phyloP scores from a whole-genome alignment of 2,888 invertebrate species.

The Perithous albicinctus region DNA sequence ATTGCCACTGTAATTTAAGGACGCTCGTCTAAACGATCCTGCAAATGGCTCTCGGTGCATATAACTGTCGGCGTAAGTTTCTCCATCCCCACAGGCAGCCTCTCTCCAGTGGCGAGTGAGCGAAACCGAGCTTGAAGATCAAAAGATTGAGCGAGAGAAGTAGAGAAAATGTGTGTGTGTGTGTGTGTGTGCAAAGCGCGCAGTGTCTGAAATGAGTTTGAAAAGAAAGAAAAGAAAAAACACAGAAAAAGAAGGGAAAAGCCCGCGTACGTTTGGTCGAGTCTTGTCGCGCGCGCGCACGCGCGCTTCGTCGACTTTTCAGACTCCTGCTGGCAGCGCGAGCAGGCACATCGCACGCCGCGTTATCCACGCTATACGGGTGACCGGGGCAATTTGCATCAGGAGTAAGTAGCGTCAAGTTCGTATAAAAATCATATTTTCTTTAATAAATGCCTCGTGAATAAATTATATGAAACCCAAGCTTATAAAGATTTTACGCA shows the following conservation, averaged over 20 bases:
- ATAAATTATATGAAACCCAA: too few species aligned
- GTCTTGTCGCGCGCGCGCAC: conserved; percentile 35
- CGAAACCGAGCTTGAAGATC: conserved; percentile 1
- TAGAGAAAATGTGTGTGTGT: conserved; percentile 52
- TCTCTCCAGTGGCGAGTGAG: conserved; percentile 33
- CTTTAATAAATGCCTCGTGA: too few species aligned
- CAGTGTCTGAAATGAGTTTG: conserved; percentile 46
- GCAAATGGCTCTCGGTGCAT: conserved; percentile 77
- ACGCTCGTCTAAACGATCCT: conserved; percentile 78
- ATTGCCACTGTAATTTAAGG: conserved; percentile 76
- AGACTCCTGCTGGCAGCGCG: conserved; percentile 18
- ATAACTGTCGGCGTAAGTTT: conserved; percentile 77
- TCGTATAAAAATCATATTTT: too few species aligned
- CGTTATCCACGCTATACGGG: conserved; percentile 40
- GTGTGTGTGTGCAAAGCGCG: conserved; percentile 1
- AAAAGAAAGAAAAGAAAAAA: too few species aligned
- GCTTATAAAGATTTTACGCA: too few species aligned
- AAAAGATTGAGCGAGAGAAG: conserved; percentile 35
- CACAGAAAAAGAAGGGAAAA: conserved; percentile 41
- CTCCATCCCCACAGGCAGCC: conserved; percentile 42
- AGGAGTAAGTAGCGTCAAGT: too few species aligned
- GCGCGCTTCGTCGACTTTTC: conserved; percentile 51
- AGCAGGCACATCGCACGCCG: conserved; percentile 44
- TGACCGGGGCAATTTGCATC: too few species aligned
- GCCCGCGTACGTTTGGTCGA: conserved; percentile 36